Evolutionary conservation across 2,797 vertebrate species (phyloP), one percentile per base, ranked within the genome.

Genomic region (Pantherophis vulpinus): DNA sequence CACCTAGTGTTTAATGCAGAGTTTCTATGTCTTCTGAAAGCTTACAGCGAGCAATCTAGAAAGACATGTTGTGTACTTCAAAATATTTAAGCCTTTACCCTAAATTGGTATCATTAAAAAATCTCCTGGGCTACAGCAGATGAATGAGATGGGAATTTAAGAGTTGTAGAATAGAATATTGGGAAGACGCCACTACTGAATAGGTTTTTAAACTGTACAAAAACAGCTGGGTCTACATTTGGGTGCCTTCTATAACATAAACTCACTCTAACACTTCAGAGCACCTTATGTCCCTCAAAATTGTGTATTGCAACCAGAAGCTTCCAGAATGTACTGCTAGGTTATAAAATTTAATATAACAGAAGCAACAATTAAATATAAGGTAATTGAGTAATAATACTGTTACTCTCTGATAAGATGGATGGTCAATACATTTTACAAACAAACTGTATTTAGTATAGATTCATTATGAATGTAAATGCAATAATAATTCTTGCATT

Each of bases 1-100:
- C 97, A 97, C 94, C 97, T 97, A 95, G 96, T 97, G 96, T 97
- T 90, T 97, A 90, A 95, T 93, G 90, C 61, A 89, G 93, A 58
- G 95, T 93, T 93, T 94, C 91, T 94, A 90, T 96, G 20, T 32
- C 20, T 94, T 97, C 93, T 56, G 92, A 93, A 94, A 89, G 59
- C 83, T 88, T 66, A 47, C 55, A 32, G 87, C 92, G 86, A 93
- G 91, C 32, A n/a, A 61, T 92, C 93, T 91, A 86, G 79, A 93
- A 92, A 94, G 56, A 79, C 83, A 66, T 1, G 12, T 5, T 16
- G 25, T 51, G 37, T 89, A 32, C 25, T 63, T 59, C 42, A 63
- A 27, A 89, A 59, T 79, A 79, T 42, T 37, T 79, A 79, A 79
- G 18, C 37, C 70, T 79, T 20, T 42, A 10, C 18, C 37, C 70